These are phyloP conservation scores for Aplysia californica DNA, from an alignment of 1,140 invertebrate species.

Conservation along the genomic window DNA sequence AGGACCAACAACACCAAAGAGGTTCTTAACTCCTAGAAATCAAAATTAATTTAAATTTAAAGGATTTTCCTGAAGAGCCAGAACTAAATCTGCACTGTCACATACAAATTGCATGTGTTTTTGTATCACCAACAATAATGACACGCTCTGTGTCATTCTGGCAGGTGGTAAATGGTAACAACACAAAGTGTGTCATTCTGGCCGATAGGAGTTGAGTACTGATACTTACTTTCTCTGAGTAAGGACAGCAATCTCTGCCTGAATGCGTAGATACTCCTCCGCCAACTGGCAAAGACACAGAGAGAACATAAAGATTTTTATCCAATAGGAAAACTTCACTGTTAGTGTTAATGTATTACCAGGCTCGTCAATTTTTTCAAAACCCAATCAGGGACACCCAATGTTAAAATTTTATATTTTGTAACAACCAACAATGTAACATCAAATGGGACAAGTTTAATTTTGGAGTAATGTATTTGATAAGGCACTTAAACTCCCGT, in stretches of 20 bases:
- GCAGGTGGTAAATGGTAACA: no score
- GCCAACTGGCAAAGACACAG: conserved; percentile 71
- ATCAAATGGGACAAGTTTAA: not conserved
- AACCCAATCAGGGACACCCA: no score
- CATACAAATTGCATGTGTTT: not conserved
- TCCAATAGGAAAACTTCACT: not conserved
- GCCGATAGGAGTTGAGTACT: no score
- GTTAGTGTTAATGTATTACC: not conserved
- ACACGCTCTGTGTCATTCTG: not conserved
- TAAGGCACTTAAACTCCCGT: not conserved
- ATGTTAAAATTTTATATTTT: not conserved
- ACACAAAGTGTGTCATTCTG: not conserved
- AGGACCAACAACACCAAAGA: no score
- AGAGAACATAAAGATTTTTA: not conserved
- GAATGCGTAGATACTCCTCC: conserved; percentile 72
- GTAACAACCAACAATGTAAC: not conserved
- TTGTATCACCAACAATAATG: not conserved
- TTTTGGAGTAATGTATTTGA: not conserved
- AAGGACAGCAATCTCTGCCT: conserved; percentile 80
- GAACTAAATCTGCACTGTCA: not conserved
- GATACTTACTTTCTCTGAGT: conserved; percentile 70
- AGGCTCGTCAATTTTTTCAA: no score
- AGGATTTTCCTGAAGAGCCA: not conserved
- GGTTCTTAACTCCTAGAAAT: no score
- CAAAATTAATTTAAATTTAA: not conserved